A percentile compares a stretch with the other conserved stretches of the same genome.
Conservation (phyloP, 1,140 invertebrate genomes). For the Drosophila yakuba region DNA sequence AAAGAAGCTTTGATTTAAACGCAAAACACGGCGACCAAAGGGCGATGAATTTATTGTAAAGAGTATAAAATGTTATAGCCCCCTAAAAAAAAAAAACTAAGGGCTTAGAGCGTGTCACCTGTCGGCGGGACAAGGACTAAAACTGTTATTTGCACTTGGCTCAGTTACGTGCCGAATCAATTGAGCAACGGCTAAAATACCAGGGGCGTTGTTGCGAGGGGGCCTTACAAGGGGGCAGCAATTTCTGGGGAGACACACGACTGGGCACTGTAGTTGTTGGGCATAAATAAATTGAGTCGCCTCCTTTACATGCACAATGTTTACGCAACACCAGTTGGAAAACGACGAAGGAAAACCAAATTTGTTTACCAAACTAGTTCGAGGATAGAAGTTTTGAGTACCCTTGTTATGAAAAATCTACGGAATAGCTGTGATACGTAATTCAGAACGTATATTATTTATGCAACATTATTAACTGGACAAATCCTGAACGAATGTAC, state of each 20-base stretch:
- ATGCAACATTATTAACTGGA: not conserved
- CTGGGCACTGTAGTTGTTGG: slow-evolving; percentile 22
- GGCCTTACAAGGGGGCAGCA: not conserved
- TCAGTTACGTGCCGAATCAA: slow-evolving; percentile 77
- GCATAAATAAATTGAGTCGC: slow-evolving; percentile 75
- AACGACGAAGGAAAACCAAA: not conserved
- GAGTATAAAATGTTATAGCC: slow-evolving; percentile 74
- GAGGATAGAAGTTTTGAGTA: not conserved
- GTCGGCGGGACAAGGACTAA: slow-evolving; percentile 49
- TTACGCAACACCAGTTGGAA: not conserved
- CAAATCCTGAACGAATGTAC: not conserved
- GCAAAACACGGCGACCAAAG: slow-evolving; percentile 18
- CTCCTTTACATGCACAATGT: slow-evolving; percentile 51
- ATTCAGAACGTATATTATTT: too few relatives aligned
- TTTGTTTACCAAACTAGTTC: too few relatives aligned
- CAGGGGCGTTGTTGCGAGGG: not conserved
- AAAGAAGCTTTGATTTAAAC: slow-evolving; percentile 73
- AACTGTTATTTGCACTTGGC: slow-evolving; percentile 81
- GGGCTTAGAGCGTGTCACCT: slow-evolving; percentile 17
- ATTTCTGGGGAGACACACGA: slow-evolving; percentile 4
- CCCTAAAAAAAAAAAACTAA: too few relatives aligned
- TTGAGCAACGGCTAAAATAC: slow-evolving; percentile 51
- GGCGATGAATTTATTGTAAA: slow-evolving; percentile 73
- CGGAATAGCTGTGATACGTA: too few relatives aligned
- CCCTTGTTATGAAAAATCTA: too few relatives aligned